Evolutionary conservation across 2,888 invertebrate genomes (phyloP).

Genomic region (Sphinx pinastri): DNA sequence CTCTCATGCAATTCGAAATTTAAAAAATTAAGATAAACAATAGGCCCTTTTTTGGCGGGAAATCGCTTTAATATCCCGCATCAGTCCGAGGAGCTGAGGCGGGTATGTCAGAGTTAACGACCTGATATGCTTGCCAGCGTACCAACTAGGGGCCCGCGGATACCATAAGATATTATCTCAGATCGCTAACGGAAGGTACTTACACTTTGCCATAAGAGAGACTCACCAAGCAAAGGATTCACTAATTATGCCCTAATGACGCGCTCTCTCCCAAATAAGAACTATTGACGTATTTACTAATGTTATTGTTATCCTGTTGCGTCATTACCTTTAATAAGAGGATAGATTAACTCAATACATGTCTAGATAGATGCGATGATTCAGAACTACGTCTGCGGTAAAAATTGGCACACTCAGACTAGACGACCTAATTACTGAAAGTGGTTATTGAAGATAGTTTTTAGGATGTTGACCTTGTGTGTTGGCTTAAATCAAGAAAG

Average conservation of each 20-base stretch:
- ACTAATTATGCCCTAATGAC: not conserved
- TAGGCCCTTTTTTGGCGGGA: too few relatives aligned
- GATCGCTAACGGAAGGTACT: too few relatives aligned
- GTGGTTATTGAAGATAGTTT: not conserved
- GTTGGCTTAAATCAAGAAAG: not conserved
- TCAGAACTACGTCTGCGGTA: not conserved
- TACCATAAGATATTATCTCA: too few relatives aligned
- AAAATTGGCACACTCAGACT: constrained; percentile 9
- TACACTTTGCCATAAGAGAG: too few relatives aligned
- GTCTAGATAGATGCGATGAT: constrained; percentile 1
- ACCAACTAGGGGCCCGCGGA: too few relatives aligned
- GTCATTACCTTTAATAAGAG: constrained; percentile 26
- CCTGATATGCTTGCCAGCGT: too few relatives aligned
- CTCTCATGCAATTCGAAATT: too few relatives aligned
- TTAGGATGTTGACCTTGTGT: not conserved
- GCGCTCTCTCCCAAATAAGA: constrained; percentile 37
- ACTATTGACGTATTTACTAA: constrained; percentile 42
- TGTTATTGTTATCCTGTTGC: constrained; percentile 41
- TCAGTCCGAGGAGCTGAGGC: too few relatives aligned
- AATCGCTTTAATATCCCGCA: too few relatives aligned
- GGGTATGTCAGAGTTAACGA: too few relatives aligned
- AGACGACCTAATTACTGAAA: not conserved
- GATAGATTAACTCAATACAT: constrained; percentile 27
- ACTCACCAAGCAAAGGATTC: too few relatives aligned
- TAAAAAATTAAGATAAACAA: too few relatives aligned